Base-by-base conservation (phyloP, 2,888 invertebrate genomes). In the Mimachlamys varia region DNA sequence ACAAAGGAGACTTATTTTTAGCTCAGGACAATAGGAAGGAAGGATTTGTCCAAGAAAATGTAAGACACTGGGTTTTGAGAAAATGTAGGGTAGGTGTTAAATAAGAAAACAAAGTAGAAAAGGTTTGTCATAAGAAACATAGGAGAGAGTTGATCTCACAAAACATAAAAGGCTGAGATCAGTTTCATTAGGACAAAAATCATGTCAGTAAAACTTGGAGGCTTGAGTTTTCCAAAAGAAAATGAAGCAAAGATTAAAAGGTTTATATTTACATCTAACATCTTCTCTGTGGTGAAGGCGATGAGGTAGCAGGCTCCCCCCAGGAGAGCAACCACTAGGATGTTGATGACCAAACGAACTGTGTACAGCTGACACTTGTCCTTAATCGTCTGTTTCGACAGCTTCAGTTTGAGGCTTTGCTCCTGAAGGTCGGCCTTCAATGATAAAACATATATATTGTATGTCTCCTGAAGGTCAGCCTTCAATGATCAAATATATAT, bases 281-380 rank as follows among this genome's bases (percentile, higher is more conserved):
- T 93, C 87, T 92, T 93, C 62, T 93, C 93, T 37, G 94, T 97
- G 88, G 97, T 95, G 89, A 92, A 94, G 93, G 95, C 96, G 88
- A 97, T 96, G 88, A 96, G 94, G 91, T 93, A 95, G 88, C 96
- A 94, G 55, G 95, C 93, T 0, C 97, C 97, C 12, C 97, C 96
- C 3, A 98, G 97, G 76, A 98, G 97, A 0, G 97, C 95, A 0
- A 98, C 95, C 0, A 98, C 98, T 5, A 98, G 95, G 1, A 98
- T 92, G 96, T 98, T 98, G 0, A 98, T 97, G 4, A 98, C 94
- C 33, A 98, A 93, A 88, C 98, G 97, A 92, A 98, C 97, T 13
- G 98, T 96, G 95, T 98, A 97, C 89, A 98, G 96, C 94, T 98
- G 97, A 50, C 98, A 97, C 95, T 97, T 97, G n/a, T 98, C 98